A percentile compares a stretch with the other conserved stretches of the same genome.
These are phyloP conservation scores for Fragum fragum DNA, from an alignment of 2,888 invertebrate species.

Conservation along the genomic window DNA sequence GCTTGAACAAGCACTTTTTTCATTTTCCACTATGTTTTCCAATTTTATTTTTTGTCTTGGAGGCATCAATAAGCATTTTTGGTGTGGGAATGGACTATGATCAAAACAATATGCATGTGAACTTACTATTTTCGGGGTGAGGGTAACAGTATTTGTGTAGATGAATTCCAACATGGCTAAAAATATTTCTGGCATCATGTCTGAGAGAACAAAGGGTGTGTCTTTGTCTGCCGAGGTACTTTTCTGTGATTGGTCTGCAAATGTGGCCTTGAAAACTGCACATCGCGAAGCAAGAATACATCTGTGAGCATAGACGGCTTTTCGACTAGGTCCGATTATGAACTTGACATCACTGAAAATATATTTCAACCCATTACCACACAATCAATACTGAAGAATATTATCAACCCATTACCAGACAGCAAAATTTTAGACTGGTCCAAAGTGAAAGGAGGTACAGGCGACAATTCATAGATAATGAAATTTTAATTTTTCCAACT, in stretches of 20 bases:
- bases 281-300: slow-evolving; percentile 83
- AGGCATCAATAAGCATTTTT: too few species aligned
- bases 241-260: slow-evolving; percentile 79
- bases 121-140: slow-evolving; percentile 83
- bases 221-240: slow-evolving; percentile 77
- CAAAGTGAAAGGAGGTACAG: too few species aligned
- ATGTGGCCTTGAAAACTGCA: slow-evolving; percentile 85
- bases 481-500: too few species aligned
- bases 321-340: slow-evolving; percentile 82
- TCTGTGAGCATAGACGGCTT: slow-evolving; percentile 83
- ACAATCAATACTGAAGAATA: too few species aligned
- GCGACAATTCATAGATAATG: too few species aligned
- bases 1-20: background rate
- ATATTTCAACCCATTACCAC: too few species aligned
- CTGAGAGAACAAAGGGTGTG: slow-evolving; percentile 84
- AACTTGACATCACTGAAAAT: slow-evolving; percentile 84
- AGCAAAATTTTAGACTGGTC: too few species aligned
- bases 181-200: slow-evolving; percentile 84
- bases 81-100: too few species aligned
- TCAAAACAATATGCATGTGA: background rate
- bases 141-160: slow-evolving; percentile 84
- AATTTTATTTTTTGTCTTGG: too few species aligned
- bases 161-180: slow-evolving; percentile 84
- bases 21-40: too few species aligned
- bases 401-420: too few species aligned